Conservation (phyloP, 2,113 vertebrate species). For the Zeus faber region DNA sequence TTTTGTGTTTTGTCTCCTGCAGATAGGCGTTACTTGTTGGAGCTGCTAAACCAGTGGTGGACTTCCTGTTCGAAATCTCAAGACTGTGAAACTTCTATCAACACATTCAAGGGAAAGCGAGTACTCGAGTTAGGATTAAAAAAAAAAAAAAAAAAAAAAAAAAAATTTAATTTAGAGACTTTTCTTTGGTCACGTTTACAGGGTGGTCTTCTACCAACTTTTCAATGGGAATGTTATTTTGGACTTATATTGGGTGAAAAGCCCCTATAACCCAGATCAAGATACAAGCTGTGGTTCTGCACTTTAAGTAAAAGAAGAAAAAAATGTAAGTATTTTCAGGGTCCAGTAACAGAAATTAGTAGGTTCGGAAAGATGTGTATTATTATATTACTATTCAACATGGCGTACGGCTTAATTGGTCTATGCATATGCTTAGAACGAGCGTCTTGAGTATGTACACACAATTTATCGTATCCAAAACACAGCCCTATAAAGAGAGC, state of each 20-base stretch:
- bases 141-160: no score
- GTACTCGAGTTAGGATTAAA: neutral
- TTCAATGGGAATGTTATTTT: neutral
- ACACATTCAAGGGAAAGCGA: neutral
- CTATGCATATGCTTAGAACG: no score
- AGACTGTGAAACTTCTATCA: conserved; percentile 1
- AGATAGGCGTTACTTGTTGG: neutral
- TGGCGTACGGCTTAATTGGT: no score
- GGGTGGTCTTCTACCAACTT: neutral
- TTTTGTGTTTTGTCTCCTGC: no score
- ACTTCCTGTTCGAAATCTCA: neutral
- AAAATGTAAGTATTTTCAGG: neutral
- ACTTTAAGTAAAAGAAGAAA: no score
- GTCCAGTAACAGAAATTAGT: neutral
- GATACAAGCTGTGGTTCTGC: neutral
- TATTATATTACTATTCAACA: no score
- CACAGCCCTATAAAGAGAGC: no score
- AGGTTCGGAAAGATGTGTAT: neutral
- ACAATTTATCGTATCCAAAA: no score
- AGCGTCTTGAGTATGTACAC: no score
- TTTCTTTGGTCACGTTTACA: neutral
- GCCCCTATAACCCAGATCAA: neutral
- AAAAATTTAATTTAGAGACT: neutral
- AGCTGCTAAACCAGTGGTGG: neutral
- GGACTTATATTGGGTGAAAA: neutral